These are phyloP conservation scores for Ceratosolen fusciceps DNA, from an alignment of 1,140 invertebrate genomes.

Conservation along the genomic window DNA sequence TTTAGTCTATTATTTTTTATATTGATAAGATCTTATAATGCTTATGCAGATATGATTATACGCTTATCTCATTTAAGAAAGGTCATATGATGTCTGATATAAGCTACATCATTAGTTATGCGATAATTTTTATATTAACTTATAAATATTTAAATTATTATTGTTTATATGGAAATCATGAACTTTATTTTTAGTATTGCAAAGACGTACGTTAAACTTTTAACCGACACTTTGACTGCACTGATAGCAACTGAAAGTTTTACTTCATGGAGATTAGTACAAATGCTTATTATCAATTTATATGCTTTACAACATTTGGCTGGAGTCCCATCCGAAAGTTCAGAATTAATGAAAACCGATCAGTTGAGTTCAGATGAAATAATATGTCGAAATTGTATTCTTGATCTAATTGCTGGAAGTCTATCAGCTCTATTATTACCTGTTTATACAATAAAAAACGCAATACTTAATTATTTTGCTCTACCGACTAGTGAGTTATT, in stretches of 20 bases:
- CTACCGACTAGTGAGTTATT: constrained; percentile 77
- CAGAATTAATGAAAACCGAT: constrained; percentile 61
- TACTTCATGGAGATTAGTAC: constrained; percentile 79
- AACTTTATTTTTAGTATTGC: constrained; percentile 61
- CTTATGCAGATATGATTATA: not conserved
- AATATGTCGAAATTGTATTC: constrained; percentile 73
- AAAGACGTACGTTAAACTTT: constrained; percentile 73
- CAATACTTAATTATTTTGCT: constrained; percentile 78
- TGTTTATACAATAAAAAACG: constrained; percentile 77
- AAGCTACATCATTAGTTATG: not conserved
- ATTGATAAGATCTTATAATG: not conserved
- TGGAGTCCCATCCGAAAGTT: constrained; percentile 58
- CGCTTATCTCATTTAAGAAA: not conserved
- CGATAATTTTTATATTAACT: constrained; percentile 25
- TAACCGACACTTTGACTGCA: constrained; percentile 80
- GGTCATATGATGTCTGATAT: not conserved
- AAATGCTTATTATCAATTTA: constrained; percentile 84
- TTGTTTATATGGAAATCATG: not conserved
- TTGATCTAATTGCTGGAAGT: constrained; percentile 78
- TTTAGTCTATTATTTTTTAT: not conserved
- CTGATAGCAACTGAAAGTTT: constrained; percentile 85
- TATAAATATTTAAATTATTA: not conserved
- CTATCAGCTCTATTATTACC: constrained; percentile 81
- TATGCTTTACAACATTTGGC: constrained; percentile 79
- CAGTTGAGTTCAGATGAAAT: constrained; percentile 74